These are phyloP conservation scores for Ailuropoda melanoleuca DNA, from an alignment of 2,113 vertebrate species.

Conservation along the genomic window DNA sequence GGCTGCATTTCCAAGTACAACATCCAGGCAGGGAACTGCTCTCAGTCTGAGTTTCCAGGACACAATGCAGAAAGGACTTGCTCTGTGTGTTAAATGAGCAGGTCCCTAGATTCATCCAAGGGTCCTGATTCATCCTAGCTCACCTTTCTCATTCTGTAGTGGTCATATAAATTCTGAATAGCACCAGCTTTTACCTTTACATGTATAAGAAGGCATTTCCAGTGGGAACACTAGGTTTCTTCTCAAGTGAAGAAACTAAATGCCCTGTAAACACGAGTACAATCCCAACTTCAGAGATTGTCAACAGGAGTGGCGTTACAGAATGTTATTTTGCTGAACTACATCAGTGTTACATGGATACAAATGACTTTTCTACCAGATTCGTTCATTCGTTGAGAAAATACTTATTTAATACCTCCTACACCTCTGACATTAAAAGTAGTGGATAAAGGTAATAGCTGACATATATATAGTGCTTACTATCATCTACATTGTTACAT, in stretches of 20 bases:
- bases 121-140: background rate
- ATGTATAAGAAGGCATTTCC: background rate
- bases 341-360: background rate
- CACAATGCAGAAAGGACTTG: background rate
- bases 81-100: background rate
- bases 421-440: background rate
- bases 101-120: background rate
- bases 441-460: background rate
- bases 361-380: background rate
- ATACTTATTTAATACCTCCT: background rate
- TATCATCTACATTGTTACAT: background rate
- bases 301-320: background rate
- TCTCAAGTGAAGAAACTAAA: conserved; percentile 19
- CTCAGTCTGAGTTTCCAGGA: background rate
- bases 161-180: background rate
- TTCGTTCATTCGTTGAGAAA: background rate
- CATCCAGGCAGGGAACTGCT: background rate
- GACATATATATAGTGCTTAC: background rate
- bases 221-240: background rate
- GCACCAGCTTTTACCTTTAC: background rate
- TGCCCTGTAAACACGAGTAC: background rate
- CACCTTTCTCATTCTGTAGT: background rate
- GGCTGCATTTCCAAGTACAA: background rate
- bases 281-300: background rate
- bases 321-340: background rate